Evolutionary conservation across 1,140 invertebrate species (phyloP), one percentile per base, ranked within the genome.

Genomic region (Tenebrio molitor): DNA sequence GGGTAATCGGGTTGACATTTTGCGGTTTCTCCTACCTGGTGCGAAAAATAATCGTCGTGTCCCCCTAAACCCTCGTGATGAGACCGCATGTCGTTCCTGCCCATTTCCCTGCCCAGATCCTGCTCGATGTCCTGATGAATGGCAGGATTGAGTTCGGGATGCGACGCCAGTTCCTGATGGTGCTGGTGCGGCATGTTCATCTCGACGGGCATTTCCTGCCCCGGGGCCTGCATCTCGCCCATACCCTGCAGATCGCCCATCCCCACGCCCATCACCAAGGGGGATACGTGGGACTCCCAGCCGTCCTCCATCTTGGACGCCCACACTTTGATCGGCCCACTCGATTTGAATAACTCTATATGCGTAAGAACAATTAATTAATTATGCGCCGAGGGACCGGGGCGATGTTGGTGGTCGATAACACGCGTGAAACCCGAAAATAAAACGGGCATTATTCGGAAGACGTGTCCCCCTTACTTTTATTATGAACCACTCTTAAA

Each of bases 231-330:
- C 68, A 79, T 76, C 7, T 79, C 77, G 16, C 69, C 74, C 72
- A 79, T 74, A 19, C 73, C 74, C 58, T 80, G 74, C 72, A 80
- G 71, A 14, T 81, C 80, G 42, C 76, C 66, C 76, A 81, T 79
- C 69, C 76, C 76, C 72, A 82, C 80, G 53, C 81, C 81, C 78
- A 83, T 81, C 75, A 83, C 80, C 62, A 83, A 66, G 46, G 82
- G 81, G 73, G 82, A 80, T 67, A 83, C 81, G 74, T 81, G 79
- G 71, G 79, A 76, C 66, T 83, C 82, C 82, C 82, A 83, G 63
- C 75, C 75, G 50, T 82, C 82, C 72, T 83, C 82, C 82, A 83
- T 83, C 75, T 78, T 80, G 73, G 29, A 71, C 73, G 62, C 75
- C 72, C 42, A 74, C 72, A 46, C 72, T 46, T 50, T 34, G 36